Conservation (phyloP, 1,140 invertebrate genomes). For the Ceratina japonica region DNA sequence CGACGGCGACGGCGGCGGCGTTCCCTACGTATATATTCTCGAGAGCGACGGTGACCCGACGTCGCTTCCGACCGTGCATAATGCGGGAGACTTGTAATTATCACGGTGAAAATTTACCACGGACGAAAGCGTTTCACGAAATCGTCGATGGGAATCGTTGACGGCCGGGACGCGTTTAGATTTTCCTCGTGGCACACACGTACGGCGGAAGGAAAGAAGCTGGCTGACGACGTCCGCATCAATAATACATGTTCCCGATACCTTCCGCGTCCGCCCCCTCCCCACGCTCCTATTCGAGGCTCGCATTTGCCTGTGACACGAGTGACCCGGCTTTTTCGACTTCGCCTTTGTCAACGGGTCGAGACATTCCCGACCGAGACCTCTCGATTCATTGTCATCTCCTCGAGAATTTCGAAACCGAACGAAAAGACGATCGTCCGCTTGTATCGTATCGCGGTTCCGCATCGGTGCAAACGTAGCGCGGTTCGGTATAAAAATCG, state of each 20-base stretch:
- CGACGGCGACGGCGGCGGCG: neutral
- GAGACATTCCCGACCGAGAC: conserved; percentile 21
- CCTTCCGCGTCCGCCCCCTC: conserved; percentile 34
- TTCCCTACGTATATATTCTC: conserved; percentile 53
- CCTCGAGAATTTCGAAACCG: neutral
- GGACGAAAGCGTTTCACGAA: too few species aligned
- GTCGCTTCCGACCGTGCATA: conserved; percentile 65
- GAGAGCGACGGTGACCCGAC: conserved; percentile 54
- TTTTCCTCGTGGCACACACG: neutral
- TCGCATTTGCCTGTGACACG: conserved; percentile 67
- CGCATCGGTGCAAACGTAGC: too few species aligned
- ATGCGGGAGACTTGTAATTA: conserved; percentile 63
- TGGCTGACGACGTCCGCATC: conserved; percentile 66
- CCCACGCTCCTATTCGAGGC: conserved; percentile 37
- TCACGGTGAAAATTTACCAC: conserved; percentile 27
- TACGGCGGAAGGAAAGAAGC: conserved; percentile 34
- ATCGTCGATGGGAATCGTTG: neutral
- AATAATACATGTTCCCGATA: conserved; percentile 70
- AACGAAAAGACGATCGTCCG: too few species aligned
- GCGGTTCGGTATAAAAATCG: neutral
- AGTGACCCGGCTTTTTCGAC: conserved; percentile 61
- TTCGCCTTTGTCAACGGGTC: conserved; percentile 17
- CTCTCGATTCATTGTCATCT: conserved; percentile 12
- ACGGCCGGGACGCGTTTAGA: neutral
- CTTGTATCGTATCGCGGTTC: too few species aligned